Evolutionary conservation across 2,113 vertebrate genomes (phyloP).

Genomic region (Aptenodytes patagonicus): DNA sequence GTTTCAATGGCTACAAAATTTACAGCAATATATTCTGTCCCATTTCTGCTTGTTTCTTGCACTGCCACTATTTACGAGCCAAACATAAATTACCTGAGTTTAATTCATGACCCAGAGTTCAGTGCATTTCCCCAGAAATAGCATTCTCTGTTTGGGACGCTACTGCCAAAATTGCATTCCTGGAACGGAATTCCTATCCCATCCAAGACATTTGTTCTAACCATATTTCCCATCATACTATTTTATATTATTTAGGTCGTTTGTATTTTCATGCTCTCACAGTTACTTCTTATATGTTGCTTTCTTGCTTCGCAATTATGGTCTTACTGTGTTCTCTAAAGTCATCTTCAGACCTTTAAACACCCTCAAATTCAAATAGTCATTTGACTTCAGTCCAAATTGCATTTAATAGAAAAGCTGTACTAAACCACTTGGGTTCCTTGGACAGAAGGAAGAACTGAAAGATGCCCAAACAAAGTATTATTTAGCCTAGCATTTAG

Average conservation of each 20-base stretch:
- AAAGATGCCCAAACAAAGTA: slow-evolving; percentile 34
- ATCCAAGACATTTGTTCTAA: slow-evolving; percentile 6
- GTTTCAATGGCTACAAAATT: background rate
- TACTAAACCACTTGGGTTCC: background rate
- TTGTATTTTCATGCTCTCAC: background rate
- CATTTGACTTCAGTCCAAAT: background rate
- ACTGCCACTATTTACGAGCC: background rate
- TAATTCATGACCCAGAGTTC: slow-evolving; percentile 13
- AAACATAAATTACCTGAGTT: slow-evolving; percentile 49
- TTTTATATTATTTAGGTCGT: slow-evolving; percentile 20
- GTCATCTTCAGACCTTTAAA: slow-evolving; percentile 22
- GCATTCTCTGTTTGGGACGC: slow-evolving; percentile 12
- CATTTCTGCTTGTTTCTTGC: background rate
- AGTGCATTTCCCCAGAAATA: slow-evolving; percentile 40
- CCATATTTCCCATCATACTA: slow-evolving; percentile 32
- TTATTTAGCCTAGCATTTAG: slow-evolving; percentile 23
- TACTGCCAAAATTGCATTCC: slow-evolving; percentile 38
- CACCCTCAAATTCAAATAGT: background rate
- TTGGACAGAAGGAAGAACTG: slow-evolving; percentile 6
- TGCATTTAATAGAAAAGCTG: background rate
- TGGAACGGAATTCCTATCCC: slow-evolving; percentile 7
- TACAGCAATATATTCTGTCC: background rate
- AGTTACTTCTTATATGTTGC: background rate
- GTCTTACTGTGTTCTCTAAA: background rate
- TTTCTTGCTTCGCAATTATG: background rate